phyloP scores from a whole-genome alignment of 2,888 invertebrate genomes.

The Coelopa pilipes region DNA sequence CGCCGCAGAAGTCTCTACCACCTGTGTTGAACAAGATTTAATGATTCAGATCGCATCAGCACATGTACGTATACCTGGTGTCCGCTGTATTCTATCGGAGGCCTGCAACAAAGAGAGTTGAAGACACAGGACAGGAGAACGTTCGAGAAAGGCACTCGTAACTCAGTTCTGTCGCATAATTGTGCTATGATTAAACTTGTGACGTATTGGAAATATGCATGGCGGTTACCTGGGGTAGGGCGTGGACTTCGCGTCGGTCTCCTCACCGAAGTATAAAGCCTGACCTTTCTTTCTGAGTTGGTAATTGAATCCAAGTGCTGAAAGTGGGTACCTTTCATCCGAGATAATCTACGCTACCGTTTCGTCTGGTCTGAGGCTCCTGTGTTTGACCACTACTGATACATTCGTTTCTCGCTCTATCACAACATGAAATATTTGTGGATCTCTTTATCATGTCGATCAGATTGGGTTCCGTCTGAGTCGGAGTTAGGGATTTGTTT shows the following conservation, averaged over 20 bases:
- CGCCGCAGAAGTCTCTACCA: background rate
- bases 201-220: background rate
- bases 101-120: no score
- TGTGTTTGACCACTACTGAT: constrained; percentile 1
- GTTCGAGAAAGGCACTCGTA: background rate
- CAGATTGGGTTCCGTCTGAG: constrained; percentile 7
- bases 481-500: background rate
- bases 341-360: constrained; percentile 25
- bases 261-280: background rate
- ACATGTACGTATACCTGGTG: no score
- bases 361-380: background rate
- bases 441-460: constrained; percentile 8
- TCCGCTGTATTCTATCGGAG: no score
- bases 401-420: background rate
- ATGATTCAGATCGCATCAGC: background rate
- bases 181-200: constrained; percentile 17
- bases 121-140: background rate
- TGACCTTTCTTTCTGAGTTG: background rate
- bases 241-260: background rate
- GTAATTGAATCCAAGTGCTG: constrained; percentile 23
- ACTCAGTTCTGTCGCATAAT: constrained; percentile 5
- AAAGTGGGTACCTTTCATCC: constrained; percentile 23
- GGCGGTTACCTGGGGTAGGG: constrained; percentile 12
- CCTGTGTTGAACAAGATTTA: background rate
- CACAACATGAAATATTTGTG: constrained; percentile 4